Percentiles rank a stretch among this genome's conserved stretches.
phyloP scores from a whole-genome alignment of 2,888 invertebrate species.

The Drosophila prolongata region DNA sequence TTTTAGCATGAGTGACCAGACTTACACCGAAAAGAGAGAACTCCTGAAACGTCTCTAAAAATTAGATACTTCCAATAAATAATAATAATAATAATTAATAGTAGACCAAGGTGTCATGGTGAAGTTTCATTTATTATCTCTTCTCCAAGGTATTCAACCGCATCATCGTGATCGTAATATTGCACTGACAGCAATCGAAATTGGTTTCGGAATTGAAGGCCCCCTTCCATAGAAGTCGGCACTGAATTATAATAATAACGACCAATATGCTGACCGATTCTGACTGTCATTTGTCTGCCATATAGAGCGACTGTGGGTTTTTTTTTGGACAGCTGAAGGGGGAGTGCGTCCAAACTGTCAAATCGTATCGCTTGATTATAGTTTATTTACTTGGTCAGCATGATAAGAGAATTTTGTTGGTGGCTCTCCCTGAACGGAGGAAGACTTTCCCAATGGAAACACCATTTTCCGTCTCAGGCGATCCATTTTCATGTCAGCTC shows the following conservation, averaged over 20 bases:
- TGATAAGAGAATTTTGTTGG: slow-evolving; percentile 24
- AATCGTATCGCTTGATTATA: slow-evolving; percentile 13
- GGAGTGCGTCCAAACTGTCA: slow-evolving; percentile 16
- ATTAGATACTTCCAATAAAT: no score
- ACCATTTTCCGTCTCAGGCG: slow-evolving; percentile 15
- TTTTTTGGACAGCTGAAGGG: slow-evolving; percentile 12
- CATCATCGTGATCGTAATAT: slow-evolving; percentile 10
- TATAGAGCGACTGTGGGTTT: slow-evolving; percentile 50
- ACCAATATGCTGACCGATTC: slow-evolving; percentile 40
- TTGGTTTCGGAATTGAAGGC: slow-evolving; percentile 4
- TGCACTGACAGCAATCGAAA: slow-evolving; percentile 6
- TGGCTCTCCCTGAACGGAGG: background rate
- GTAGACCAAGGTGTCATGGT: background rate
- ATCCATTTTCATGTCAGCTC: slow-evolving; percentile 25
- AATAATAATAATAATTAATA: background rate
- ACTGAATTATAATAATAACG: slow-evolving; percentile 23
- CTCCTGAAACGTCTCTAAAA: no score
- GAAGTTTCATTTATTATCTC: background rate
- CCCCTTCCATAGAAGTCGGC: slow-evolving; percentile 13
- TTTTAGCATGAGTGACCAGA: no score
- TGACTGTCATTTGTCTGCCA: slow-evolving; percentile 59
- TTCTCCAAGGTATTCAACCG: no score
- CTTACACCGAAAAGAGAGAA: no score
- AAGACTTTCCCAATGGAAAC: slow-evolving; percentile 20
- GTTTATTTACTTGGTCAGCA: slow-evolving; percentile 2